Base-by-base conservation (phyloP, 1,140 invertebrate genomes). In the Scaptomyza pallida region DNA sequence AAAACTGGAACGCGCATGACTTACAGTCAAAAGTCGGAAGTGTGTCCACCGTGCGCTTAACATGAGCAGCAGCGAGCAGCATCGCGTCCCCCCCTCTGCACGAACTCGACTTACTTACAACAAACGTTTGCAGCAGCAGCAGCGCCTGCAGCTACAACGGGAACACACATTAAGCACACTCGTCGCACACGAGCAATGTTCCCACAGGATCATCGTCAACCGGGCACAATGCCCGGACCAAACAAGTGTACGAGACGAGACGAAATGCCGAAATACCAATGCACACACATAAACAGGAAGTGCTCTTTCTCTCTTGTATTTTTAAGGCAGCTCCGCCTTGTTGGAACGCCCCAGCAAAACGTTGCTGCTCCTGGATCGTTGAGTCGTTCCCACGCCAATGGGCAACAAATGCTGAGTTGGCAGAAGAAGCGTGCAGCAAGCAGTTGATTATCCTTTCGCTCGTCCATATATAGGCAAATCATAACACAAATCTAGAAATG, bases 401-500 rank as follows among this genome's bases (percentile, higher is more conserved):
- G 45, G 51, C 54, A 57, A 61, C 45, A 59, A 72, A 63, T 63
- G n/a, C n/a, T n/a, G 72, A 85, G 75, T 59, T 61, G 75, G 80
- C 72, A 72, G 26, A 30, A 50, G 60, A 72, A 48, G 57, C 62
- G 50, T 47, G 23, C 30, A 50, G 52, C 69, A 78, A 50, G 52
- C 69, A 78, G 82, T 86, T 86, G 70, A 78, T 88, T 88, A 88
- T 88, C 78, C 82, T 88, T 65, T 57, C 62, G 62, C 43, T 40
- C 37, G 33, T 23, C 56, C 23, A 50, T 30, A 50, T 30, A 15
- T 56, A 82, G 72, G 79, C 82, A 88, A 88, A 88, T 88, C 82
- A 88, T 88, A 88, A 88, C 82, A 82, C 65, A 88, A 82, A 88
- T 81, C 82, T 78, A 78, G 67, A 88, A 88, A 75, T 78, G 74